Evolutionary conservation across 2,888 invertebrate genomes (phyloP), one percentile per base, ranked within the genome.

Genomic region (Diarsia dahlii): DNA sequence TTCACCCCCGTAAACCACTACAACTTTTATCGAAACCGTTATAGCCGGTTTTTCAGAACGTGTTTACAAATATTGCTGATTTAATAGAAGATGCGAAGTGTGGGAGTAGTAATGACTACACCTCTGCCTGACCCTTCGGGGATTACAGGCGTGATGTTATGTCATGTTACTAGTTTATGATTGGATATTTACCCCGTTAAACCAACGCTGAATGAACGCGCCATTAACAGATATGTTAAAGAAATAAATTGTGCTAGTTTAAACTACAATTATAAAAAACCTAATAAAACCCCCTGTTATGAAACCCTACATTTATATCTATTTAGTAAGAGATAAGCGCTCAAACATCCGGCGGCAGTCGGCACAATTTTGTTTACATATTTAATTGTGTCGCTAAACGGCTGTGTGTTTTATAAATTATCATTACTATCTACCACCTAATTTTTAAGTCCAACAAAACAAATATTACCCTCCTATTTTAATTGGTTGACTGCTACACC

Each of bases 311-410:
- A 77, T 82, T 78, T 76, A 79, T 78, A 81, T 80, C 20, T 75
- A 85, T 87, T 87, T 84, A 87, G 76, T 74, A 48, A 67, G 52
- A 80, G 89, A 90, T 91, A 90, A 88, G 76, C 5, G 39, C 54
- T 20, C 78, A 84, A 84, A 92, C 93, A 92, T 93, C 93, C 93
- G 91, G 89, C 85, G 86, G 78, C 79, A 78, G 66, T 88, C 85
- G 86, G 78, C 79, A 78, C 66, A 84, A 77, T 85, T 85, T 60
- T 85, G 78, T 90, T 88, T 89, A 91, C 84, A 62, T n/a, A 90
- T 65, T 81, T 81, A 84, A 88, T 88, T 85, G 74, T 85, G 84
- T 86, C 88, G 89, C 90, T 87, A 71, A 76, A 66, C 39, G 66
- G 0, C n/a, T 82, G 76, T 75, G 52, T 69, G 52, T 71, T 84